Conservation (phyloP, 2,888 invertebrate genomes). For the Trichopoda pennipes region DNA sequence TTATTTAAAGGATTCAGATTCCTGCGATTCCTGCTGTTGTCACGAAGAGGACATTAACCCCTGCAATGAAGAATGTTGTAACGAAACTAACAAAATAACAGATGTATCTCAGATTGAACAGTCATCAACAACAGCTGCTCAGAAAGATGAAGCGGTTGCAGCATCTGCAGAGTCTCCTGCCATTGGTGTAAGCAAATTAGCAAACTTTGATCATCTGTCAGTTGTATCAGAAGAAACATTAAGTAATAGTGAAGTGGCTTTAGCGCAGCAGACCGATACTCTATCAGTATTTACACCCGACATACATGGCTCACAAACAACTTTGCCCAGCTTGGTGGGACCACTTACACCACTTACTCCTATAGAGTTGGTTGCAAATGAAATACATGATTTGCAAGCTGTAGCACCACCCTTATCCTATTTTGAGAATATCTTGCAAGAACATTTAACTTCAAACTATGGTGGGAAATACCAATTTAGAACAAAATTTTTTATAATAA, state of each 20-base stretch:
- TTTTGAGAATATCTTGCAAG: slow-evolving; percentile 80
- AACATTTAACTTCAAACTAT: slow-evolving; percentile 75
- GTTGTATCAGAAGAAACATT: slow-evolving; percentile 88
- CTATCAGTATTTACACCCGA: slow-evolving; percentile 72
- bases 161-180: slow-evolving; percentile 34
- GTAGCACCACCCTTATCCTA: slow-evolving; percentile 79
- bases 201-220: slow-evolving; percentile 86
- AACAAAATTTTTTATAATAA: background rate
- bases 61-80: slow-evolving; percentile 77
- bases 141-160: slow-evolving; percentile 14
- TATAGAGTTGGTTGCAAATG: slow-evolving; percentile 77
- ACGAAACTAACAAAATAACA: slow-evolving; percentile 67
- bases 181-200: slow-evolving; percentile 68
- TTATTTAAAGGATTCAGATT: slow-evolving; percentile 77
- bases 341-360: slow-evolving; percentile 78
- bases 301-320: slow-evolving; percentile 74
- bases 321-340: slow-evolving; percentile 74
- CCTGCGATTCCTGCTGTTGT: slow-evolving; percentile 79
- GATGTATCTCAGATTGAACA: slow-evolving; percentile 66
- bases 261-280: slow-evolving; percentile 72
- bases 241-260: slow-evolving; percentile 77
- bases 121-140: slow-evolving; percentile 2
- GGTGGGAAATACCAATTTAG: slow-evolving; percentile 69
- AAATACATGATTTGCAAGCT: slow-evolving; percentile 78
- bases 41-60: slow-evolving; percentile 73